phyloP scores from a whole-genome alignment of 2,888 invertebrate species.

The Galerucella nymphaeae region DNA sequence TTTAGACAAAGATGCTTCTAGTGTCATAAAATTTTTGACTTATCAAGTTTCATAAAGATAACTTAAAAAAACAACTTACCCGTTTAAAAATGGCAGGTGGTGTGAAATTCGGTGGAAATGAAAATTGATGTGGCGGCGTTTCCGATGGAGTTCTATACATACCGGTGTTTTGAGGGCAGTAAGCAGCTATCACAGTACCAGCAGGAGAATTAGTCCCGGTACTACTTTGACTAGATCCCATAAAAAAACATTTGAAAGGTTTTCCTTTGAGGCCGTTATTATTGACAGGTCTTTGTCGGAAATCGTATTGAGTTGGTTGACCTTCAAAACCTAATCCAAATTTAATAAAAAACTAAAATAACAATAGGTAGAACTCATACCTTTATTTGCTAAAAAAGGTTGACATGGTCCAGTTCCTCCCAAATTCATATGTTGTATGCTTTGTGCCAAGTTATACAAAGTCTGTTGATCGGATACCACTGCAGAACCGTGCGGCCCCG shows the following conservation, averaged over 20 bases:
- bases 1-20: no score
- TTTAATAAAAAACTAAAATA: not conserved
- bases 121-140: conserved; percentile 59
- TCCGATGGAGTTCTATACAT: conserved; percentile 60
- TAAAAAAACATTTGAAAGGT: conserved; percentile 49
- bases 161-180: conserved; percentile 55
- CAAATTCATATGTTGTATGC: conserved; percentile 54
- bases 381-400: conserved; percentile 34
- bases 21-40: no score
- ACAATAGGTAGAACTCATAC: conserved; percentile 11
- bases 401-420: conserved; percentile 33
- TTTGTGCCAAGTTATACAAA: conserved; percentile 52
- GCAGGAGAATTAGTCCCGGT: conserved; percentile 64
- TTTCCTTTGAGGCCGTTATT: conserved; percentile 37
- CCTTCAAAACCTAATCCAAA: conserved; percentile 5
- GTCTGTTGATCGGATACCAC: conserved; percentile 42
- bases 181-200: conserved; percentile 60
- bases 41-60: no score
- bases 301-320: conserved; percentile 33
- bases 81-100: conserved; percentile 60
- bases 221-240: conserved; percentile 61
- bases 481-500: conserved; percentile 40
- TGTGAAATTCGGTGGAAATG: conserved; percentile 53
- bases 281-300: conserved; percentile 32
- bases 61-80: conserved; percentile 51